A percentile compares a stretch with the other conserved stretches of the same genome.
Evolutionary conservation across 2,888 invertebrate species (phyloP).

Genomic region (Trypoxylon attenuatum): DNA sequence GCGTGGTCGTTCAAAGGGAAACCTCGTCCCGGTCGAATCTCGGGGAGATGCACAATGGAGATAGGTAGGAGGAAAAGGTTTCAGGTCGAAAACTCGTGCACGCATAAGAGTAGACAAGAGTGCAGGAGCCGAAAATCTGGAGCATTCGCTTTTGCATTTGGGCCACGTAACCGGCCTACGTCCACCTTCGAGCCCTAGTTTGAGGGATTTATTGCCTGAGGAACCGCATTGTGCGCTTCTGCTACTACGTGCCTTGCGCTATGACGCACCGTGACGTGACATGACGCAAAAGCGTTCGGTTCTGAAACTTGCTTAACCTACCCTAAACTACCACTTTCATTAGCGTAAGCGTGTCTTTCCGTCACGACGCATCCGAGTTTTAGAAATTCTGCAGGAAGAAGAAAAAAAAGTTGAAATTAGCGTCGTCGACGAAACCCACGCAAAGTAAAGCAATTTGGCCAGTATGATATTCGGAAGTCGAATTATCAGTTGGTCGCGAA

Average conservation of each 20-base stretch:
- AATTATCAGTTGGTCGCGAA: no score
- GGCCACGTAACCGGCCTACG: conserved; percentile 36
- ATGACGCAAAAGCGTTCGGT: conserved; percentile 68
- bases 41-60: not conserved
- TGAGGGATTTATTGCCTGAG: conserved; percentile 67
- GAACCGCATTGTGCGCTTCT: conserved; percentile 66
- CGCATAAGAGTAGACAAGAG: conserved; percentile 13
- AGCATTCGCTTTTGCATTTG: conserved; percentile 45
- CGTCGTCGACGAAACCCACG: not conserved
- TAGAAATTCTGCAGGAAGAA: conserved; percentile 48
- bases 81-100: conserved; percentile 26
- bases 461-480: no score
- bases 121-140: conserved; percentile 22
- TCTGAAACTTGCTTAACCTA: conserved; percentile 44
- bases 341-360: no score
- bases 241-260: conserved; percentile 52
- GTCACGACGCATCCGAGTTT: no score
- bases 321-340: conserved; percentile 40
- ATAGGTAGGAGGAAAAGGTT: conserved; percentile 18
- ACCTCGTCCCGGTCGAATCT: not conserved
- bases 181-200: conserved; percentile 46
- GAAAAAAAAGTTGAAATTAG: conserved; percentile 57
- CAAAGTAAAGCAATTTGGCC: conserved; percentile 12
- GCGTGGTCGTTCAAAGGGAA: no score
- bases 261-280: conserved; percentile 60